Evolutionary conservation across 1,140 invertebrate genomes (phyloP), one percentile per base, ranked within the genome.

Genomic region (Rhizoglyphus robini): DNA sequence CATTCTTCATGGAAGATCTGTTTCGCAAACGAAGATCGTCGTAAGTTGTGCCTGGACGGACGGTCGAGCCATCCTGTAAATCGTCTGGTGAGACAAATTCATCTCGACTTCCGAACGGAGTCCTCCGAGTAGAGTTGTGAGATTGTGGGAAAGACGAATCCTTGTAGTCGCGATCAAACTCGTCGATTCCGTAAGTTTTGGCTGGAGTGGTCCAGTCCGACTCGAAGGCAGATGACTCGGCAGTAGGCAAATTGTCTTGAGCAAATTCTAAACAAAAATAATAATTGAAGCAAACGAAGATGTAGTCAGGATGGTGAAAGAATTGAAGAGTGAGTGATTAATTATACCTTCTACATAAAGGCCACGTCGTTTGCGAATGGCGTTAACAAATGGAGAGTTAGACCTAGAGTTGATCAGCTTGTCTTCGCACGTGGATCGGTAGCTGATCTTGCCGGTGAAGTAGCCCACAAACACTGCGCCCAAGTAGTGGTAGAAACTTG

Each of bases 371-470:
- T 48, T 48, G 31, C 63, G 18, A n/a, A 64, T 64, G 1, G 63
- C 41, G 11, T 48, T 48, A 4, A 64, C 63, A 57, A 64, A 64
- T 1, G 63, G 63, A 15, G 63, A 64, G 29, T 64, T 48, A 13
- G 63, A 64, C 5, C 31, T 30, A 25, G 63, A 64, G 13, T 49
- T 48, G 18, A 64, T 49, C 27, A 64, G 29, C 13, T 30, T n/a
- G 23, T 49, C 51, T 38, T 64, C 63, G 41, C 63, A 64, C 4
- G 41, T 27, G 5, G 18, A 11, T 18, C 63, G 63, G 23, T 64
- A 64, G 30, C 63, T 64, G 1, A 64, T 11, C 31, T 64, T 64
- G 18, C 63, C 63, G n/a, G 34, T 20, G 31, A 64, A 64, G n/a
- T 27, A 64, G 41, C 63, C 63, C n/a, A 48, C 8, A 31, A 64